These are phyloP conservation scores for Triplophysa siluroides DNA, from an alignment of 2,113 vertebrate genomes.

Conservation along the genomic window DNA sequence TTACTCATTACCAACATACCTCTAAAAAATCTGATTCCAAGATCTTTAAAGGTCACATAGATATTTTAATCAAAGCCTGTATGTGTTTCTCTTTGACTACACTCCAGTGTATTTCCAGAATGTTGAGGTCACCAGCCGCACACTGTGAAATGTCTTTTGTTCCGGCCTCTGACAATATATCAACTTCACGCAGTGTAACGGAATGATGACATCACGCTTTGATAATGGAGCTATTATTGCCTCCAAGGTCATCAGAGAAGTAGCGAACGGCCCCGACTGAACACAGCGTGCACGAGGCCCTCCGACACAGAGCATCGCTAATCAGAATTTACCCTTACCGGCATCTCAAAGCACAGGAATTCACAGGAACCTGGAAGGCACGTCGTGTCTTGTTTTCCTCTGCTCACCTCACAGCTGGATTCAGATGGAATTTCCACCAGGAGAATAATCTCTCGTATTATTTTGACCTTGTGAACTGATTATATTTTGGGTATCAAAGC, in stretches of 20 bases:
- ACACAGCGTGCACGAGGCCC: constrained; percentile 8
- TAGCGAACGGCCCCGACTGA: constrained; percentile 14
- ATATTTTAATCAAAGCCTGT: constrained; percentile 4
- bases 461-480: constrained; percentile 27
- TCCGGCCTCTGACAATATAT: constrained; percentile 18
- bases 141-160: constrained; percentile 46
- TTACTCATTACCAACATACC: neutral
- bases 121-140: neutral
- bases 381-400: neutral
- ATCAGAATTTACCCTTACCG: constrained; percentile 22
- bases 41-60: neutral
- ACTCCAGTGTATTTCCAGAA: neutral
- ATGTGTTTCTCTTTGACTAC: constrained; percentile 7
- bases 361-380: constrained; percentile 5
- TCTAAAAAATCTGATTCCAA: neutral
- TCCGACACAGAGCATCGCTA: constrained; percentile 31
- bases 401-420: constrained; percentile 32
- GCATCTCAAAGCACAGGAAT: constrained; percentile 17
- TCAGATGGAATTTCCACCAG: constrained; percentile 35
- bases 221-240: constrained; percentile 49
- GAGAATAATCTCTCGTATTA: constrained; percentile 36
- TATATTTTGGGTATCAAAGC: constrained; percentile 2
- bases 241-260: constrained; percentile 43
- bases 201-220: constrained; percentile 45
- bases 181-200: constrained; percentile 34